These are phyloP conservation scores for Drosophila crucigera DNA, from an alignment of 2,888 invertebrate genomes.

Conservation along the genomic window DNA sequence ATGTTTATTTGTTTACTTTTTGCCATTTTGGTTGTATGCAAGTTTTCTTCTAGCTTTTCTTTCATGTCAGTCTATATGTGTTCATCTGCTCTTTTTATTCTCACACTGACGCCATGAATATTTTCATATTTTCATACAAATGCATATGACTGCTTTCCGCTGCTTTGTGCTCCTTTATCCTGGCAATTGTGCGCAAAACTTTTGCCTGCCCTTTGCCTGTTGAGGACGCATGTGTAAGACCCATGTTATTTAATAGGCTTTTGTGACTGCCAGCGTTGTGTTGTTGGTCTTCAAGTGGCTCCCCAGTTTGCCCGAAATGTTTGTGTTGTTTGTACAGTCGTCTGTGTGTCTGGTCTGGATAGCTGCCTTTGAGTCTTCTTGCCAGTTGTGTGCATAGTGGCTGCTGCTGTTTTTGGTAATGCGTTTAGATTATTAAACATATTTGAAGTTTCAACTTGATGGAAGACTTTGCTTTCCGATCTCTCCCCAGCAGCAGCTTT, in stretches of 20 bases:
- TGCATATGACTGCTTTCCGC: slow-evolving; percentile 47
- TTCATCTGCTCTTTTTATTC: slow-evolving; percentile 25
- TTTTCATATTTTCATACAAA: slow-evolving; percentile 63
- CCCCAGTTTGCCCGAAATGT: slow-evolving; percentile 35
- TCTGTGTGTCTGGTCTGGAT: slow-evolving; percentile 35
- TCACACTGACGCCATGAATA: slow-evolving; percentile 61
- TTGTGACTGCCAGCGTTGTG: slow-evolving; percentile 54
- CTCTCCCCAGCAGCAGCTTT: slow-evolving; percentile 4
- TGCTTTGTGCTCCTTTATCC: slow-evolving; percentile 51
- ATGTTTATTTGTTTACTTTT: slow-evolving; percentile 78
- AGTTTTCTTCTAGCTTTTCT: slow-evolving; percentile 57
- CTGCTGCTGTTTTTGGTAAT: slow-evolving; percentile 57
- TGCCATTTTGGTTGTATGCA: slow-evolving; percentile 70
- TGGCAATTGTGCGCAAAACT: slow-evolving; percentile 73
- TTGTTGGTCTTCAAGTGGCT: slow-evolving; percentile 34
- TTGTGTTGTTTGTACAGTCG: slow-evolving; percentile 40
- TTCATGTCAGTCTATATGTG: slow-evolving; percentile 28
- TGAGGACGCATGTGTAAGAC: slow-evolving; percentile 69
- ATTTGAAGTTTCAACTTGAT: slow-evolving; percentile 49
- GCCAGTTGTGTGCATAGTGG: slow-evolving; percentile 52
- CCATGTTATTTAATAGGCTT: slow-evolving; percentile 79
- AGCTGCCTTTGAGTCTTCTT: slow-evolving; percentile 45
- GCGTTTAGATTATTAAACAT: slow-evolving; percentile 80
- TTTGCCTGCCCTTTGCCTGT: slow-evolving; percentile 38
- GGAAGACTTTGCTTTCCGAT: slow-evolving; percentile 11